Percentiles rank a stretch among this genome's conserved stretches.
Evolutionary conservation across 2,888 invertebrate genomes (phyloP).

Genomic region (Mechanitis mazaeus): DNA sequence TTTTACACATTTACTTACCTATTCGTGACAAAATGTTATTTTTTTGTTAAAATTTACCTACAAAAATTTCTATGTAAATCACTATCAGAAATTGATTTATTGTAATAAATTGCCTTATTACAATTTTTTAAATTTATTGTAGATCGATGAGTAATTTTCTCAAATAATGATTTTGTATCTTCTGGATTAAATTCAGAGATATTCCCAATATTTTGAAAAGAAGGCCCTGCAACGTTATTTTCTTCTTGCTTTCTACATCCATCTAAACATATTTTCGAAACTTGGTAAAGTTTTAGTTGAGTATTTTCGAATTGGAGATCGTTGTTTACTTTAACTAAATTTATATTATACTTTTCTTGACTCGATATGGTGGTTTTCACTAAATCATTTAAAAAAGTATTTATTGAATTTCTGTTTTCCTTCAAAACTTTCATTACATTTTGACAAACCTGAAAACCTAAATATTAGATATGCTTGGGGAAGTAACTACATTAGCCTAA

Average conservation of each 20-base stretch:
- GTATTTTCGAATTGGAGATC: conserved; percentile 44
- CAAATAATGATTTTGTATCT: not conserved
- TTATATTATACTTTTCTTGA: conserved; percentile 31
- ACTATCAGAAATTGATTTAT: conserved; percentile 2
- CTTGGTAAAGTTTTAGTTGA: conserved; percentile 38
- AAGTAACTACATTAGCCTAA: not conserved
- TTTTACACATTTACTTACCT: conserved; percentile 2
- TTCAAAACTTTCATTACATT: conserved; percentile 37
- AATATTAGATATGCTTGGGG: not conserved
- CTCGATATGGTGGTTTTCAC: conserved; percentile 33
- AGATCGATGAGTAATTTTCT: no score
- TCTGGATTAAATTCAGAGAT: not conserved
- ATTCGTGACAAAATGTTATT: not conserved
- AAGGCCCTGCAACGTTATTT: not conserved
- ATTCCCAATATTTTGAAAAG: not conserved
- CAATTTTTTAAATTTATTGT: no score
- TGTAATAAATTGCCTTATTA: not conserved
- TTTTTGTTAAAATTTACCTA: not conserved
- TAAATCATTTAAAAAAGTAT: conserved; percentile 36
- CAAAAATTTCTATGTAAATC: conserved; percentile 1
- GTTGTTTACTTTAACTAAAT: conserved; percentile 40
- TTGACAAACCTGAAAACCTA: conserved; percentile 37
- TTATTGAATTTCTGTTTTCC: conserved; percentile 38
- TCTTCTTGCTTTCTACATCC: not conserved
- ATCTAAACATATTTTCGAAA: conserved; percentile 5